Base-by-base conservation (phyloP, 2,888 invertebrate genomes). In the Deroplatys truncata region DNA sequence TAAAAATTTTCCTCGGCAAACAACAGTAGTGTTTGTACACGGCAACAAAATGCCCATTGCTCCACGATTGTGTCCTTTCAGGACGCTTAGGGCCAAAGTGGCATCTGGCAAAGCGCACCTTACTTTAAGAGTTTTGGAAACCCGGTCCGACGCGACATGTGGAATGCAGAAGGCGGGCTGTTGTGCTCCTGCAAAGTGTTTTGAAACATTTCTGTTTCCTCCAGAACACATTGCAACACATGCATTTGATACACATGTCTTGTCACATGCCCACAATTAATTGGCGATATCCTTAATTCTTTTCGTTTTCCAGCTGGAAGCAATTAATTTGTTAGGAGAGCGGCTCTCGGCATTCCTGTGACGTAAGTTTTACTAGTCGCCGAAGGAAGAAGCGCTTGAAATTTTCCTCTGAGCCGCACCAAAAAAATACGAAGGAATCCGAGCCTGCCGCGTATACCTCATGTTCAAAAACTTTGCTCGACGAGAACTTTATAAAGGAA, bases 251-350 rank as follows among this genome's bases (percentile, higher is more conserved):
- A 31, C 85, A 85, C 85, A 85, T 85, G 85, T 35, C 25, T 31
- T 85, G 85, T 85, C 85, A 85, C 29, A 31, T 31, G 31, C 20
- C 85, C 35, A 85, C 85, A 85, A 85, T 85, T 85, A 85, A 85
- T 85, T 85, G 85, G 31, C 35, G 31, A 31, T 31, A 85, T 28
- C 85, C 35, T 85, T 85, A 31, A 85, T 31, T 85, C 35, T 28
- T 31, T 72, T 72, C 56, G 56, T 16, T 72, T 56, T 72, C 56
- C 56, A 72, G 56, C 56, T 72, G 28, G 25, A 85, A 85, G 85
- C 85, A 86, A 86, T 86, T 86, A 86, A 86, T 86, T 82, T 86
- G 86, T 86, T 82, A 82, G 82, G 56, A 29, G 72, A 56, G 56
- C 72, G 28, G 16, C 4, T 86, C 85, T 72, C 9, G 29, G 72